Evolutionary conservation across 2,888 invertebrate species (phyloP), one percentile per base, ranked within the genome.

Genomic region (Torymus auratus): DNA sequence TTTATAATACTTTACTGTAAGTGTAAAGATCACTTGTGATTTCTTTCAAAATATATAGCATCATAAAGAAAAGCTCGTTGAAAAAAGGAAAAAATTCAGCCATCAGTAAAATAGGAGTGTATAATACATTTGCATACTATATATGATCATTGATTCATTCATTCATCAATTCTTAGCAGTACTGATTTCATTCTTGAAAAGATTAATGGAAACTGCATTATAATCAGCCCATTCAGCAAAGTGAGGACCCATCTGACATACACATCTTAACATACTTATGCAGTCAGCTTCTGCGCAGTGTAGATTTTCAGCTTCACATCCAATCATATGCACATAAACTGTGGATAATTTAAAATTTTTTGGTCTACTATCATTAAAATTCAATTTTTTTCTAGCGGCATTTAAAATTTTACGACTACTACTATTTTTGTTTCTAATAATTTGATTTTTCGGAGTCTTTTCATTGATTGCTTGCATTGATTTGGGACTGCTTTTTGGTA

Each of bases 221-320:
- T 67, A 53, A 82, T 92, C 91, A 3, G 91, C 89, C 93, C 94
- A 95, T 0, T 92, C 88, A 0, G 94, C 84, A 88, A 96, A 95
- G 58, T 92, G 89, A 7, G 92, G 87, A 69, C 93, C 93, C 67
- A 93, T 90, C 11, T 92, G 91, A 28, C 93, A 90, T 3, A 94
- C 93, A 87, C 95, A 94, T 83, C 93, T 92, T 13, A 95, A 87
- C 70, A 96, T 90, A 91, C 93, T 93, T 2, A 92, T 83, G 53
- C 94, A 94, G 89, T 96, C 96, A 1, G 89, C 92, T 89, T 96
- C 96, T 1, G 96, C 95, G 83, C 92, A 92, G 87, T 96, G 96
- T 0, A 92, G 91, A 85, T 92, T 88, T 2, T 85, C 65, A 0
- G 93, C 91, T 14, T 91, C 86, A 75, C 90, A 91, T 2, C 91